A percentile compares a stretch with the other conserved stretches of the same genome.
These are phyloP conservation scores for Pterocles gutturalis DNA, from an alignment of 2,113 vertebrate genomes.

Conservation along the genomic window DNA sequence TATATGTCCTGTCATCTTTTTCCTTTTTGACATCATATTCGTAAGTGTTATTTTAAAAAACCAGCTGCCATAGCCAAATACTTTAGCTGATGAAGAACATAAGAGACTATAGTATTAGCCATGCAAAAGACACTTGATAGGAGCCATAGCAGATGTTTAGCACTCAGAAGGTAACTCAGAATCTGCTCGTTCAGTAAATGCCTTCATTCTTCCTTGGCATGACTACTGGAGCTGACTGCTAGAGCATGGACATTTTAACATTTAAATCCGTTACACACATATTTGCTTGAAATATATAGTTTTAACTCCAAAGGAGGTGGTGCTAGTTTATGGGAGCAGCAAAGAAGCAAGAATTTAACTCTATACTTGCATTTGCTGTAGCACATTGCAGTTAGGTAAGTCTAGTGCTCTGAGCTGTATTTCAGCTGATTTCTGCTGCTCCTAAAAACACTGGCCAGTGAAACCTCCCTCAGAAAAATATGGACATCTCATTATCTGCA, in stretches of 20 bases:
- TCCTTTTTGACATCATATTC: constrained; percentile 61
- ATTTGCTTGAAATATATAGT: constrained; percentile 53
- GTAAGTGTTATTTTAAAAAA: constrained; percentile 67
- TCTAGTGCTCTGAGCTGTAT: neutral
- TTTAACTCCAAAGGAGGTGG: constrained; percentile 24
- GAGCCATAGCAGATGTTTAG: constrained; percentile 68
- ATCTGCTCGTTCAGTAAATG: constrained; percentile 75
- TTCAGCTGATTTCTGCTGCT: constrained; percentile 9
- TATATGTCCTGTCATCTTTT: constrained; percentile 50
- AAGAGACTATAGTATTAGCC: constrained; percentile 67
- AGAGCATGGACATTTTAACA: neutral
- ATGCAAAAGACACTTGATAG: constrained; percentile 74
- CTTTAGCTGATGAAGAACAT: constrained; percentile 71
- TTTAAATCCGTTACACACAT: constrained; percentile 7
- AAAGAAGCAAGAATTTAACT: constrained; percentile 51
- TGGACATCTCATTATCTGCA: neutral
- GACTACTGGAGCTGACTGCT: constrained; percentile 21
- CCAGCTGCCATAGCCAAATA: constrained; percentile 67
- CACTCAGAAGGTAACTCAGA: constrained; percentile 64
- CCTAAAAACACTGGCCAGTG: neutral
- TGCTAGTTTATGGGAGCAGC: constrained; percentile 46
- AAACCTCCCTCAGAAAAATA: neutral
- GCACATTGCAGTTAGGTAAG: neutral
- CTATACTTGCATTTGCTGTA: constrained; percentile 9
- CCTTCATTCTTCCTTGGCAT: constrained; percentile 60